A percentile compares a stretch with the other conserved stretches of the same genome.
Evolutionary conservation across 2,113 vertebrate genomes (phyloP).

Genomic region (Sylvietta virens): DNA sequence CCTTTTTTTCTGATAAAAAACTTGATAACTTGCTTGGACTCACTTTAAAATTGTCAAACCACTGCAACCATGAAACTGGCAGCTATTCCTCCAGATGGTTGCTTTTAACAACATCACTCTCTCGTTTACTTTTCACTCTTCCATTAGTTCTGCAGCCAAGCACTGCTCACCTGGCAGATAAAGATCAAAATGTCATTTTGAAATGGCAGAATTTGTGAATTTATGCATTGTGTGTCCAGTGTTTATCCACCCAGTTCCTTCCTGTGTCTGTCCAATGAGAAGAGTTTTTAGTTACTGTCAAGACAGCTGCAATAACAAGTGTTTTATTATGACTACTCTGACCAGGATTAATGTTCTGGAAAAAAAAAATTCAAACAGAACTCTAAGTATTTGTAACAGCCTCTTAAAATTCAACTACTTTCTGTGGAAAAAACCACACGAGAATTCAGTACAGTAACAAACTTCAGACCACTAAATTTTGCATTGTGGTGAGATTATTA

Average conservation of each 20-base stretch:
- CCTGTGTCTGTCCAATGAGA: not conserved
- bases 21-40: not conserved
- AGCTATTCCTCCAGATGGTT: not conserved
- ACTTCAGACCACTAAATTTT: not conserved
- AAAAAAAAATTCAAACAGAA: not conserved
- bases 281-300: not conserved
- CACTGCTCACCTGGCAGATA: not conserved
- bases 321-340: not conserved
- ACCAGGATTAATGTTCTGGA: not conserved
- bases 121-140: not conserved
- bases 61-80: not conserved
- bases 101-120: not conserved
- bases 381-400: not conserved
- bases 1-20: not conserved
- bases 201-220: not conserved
- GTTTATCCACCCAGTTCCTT: not conserved
- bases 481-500: not conserved
- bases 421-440: not conserved
- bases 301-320: not conserved
- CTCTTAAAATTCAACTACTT: not conserved
- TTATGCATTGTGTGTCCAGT: not conserved
- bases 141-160: not conserved
- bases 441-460: not conserved
- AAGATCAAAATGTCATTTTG: not conserved
- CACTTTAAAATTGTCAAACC: not conserved